These are phyloP conservation scores for Sinocyclocheilus grahami DNA, from an alignment of 2,113 vertebrate species.

Conservation along the genomic window DNA sequence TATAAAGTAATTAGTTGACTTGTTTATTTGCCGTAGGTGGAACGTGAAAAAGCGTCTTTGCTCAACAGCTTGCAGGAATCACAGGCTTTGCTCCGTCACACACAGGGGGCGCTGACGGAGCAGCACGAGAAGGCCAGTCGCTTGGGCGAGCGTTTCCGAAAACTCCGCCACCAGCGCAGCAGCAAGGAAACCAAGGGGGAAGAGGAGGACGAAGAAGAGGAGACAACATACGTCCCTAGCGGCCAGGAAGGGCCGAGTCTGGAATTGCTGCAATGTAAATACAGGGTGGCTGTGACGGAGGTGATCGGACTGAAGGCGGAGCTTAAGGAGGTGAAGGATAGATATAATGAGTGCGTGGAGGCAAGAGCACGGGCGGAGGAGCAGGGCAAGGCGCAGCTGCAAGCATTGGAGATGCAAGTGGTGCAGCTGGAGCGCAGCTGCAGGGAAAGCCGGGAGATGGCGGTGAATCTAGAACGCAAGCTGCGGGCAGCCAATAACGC, in stretches of 20 bases:
- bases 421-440: constrained; percentile 81
- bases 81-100: constrained; percentile 89
- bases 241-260: constrained; percentile 82
- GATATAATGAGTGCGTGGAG: constrained; percentile 83
- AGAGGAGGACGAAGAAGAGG: constrained; percentile 36
- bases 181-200: constrained; percentile 67
- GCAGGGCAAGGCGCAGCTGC: constrained; percentile 77
- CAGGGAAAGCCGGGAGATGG: constrained; percentile 83
- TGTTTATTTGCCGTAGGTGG: constrained; percentile 78
- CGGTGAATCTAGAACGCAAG: constrained; percentile 82
- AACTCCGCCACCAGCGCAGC: constrained; percentile 80
- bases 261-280: constrained; percentile 96
- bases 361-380: constrained; percentile 79
- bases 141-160: constrained; percentile 83
- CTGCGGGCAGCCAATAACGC: constrained; percentile 79
- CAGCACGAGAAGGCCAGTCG: constrained; percentile 86
- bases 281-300: constrained; percentile 91
- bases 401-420: constrained; percentile 83
- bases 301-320: constrained; percentile 94
- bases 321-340: constrained; percentile 88
- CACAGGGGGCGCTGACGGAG: constrained; percentile 89
- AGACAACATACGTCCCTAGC: constrained; percentile 41
- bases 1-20: neutral
- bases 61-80: constrained; percentile 89
- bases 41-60: constrained; percentile 87